Conservation (phyloP, 2,888 invertebrate genomes). For the Drosophila monieri region DNA sequence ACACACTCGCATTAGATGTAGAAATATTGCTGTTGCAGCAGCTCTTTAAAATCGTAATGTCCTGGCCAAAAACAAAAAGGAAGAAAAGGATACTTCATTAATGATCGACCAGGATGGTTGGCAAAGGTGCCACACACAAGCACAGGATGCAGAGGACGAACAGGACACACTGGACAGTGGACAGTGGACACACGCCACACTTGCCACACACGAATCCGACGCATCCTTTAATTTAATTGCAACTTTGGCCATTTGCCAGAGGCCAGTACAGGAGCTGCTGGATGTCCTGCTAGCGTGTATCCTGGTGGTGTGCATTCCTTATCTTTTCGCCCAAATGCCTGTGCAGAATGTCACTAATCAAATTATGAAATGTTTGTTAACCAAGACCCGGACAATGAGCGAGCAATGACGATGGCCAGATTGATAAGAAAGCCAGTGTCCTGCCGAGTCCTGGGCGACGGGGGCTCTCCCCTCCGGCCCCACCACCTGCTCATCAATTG, state of each 20-base stretch:
- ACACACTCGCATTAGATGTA: constrained; percentile 16
- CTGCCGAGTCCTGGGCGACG: not conserved
- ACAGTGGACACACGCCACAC: no score
- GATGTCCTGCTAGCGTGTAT: constrained; percentile 2
- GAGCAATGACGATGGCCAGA: constrained; percentile 48
- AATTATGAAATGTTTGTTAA: constrained; percentile 67
- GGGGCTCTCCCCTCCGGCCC: not conserved
- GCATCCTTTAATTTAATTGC: constrained; percentile 59
- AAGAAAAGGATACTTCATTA: constrained; percentile 61
- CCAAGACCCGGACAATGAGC: constrained; percentile 43
- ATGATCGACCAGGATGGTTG: constrained; percentile 40
- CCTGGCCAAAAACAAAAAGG: constrained; percentile 23
- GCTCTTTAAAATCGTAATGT: constrained; percentile 20
- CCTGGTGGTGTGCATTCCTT: constrained; percentile 47
- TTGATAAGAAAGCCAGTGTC: constrained; percentile 30
- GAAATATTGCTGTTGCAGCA: constrained; percentile 9
- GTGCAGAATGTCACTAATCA: constrained; percentile 72
- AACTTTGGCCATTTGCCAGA: constrained; percentile 55
- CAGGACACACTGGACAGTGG: not conserved
- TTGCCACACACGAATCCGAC: constrained; percentile 37
- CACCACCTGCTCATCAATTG: not conserved
- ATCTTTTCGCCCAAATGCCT: constrained; percentile 73
- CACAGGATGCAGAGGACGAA: constrained; percentile 11
- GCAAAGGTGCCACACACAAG: constrained; percentile 9
- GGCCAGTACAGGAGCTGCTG: constrained; percentile 2